Conservation (phyloP, 2,113 vertebrate genomes). For the Lagopus leucura region DNA sequence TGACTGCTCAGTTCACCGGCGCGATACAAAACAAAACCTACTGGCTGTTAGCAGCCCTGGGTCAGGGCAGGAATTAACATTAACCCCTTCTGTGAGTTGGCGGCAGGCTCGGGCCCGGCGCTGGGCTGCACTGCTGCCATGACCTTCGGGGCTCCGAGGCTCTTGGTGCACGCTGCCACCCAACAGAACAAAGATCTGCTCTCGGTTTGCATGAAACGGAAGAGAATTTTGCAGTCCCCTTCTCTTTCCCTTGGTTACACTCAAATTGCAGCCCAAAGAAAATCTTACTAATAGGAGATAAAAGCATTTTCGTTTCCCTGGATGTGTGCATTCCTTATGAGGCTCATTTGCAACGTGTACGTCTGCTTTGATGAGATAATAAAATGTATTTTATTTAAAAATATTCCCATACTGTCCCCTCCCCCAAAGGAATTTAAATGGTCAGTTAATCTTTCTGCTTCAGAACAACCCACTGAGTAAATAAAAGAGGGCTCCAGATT, state of each 20-base stretch:
- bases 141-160: fast-evolving
- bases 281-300: constrained; percentile 40
- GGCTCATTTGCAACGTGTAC: constrained; percentile 47
- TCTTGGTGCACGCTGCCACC: not conserved
- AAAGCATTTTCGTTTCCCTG: constrained; percentile 32
- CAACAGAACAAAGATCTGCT: not conserved
- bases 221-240: not conserved
- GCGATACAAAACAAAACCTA: constrained; percentile 81
- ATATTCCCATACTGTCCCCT: not conserved
- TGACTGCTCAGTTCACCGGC: constrained; percentile 62
- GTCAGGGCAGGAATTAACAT: not conserved
- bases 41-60: constrained; percentile 82
- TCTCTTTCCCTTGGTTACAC: not conserved
- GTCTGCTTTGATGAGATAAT: constrained; percentile 65
- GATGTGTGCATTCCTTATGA: constrained; percentile 15
- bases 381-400: constrained; percentile 66
- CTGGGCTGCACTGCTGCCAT: not conserved
- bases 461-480: constrained; percentile 56
- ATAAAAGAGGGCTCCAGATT: constrained; percentile 31
- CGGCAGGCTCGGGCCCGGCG: not conserved
- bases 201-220: not conserved
- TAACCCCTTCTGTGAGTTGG: constrained; percentile 45
- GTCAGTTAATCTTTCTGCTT: constrained; percentile 47
- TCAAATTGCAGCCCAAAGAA: constrained; percentile 9
- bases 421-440: not conserved